Percentiles rank a stretch among this genome's conserved stretches.
Evolutionary conservation across 2,797 vertebrate species (phyloP).

Genomic region (Sebastolobus altivelis): DNA sequence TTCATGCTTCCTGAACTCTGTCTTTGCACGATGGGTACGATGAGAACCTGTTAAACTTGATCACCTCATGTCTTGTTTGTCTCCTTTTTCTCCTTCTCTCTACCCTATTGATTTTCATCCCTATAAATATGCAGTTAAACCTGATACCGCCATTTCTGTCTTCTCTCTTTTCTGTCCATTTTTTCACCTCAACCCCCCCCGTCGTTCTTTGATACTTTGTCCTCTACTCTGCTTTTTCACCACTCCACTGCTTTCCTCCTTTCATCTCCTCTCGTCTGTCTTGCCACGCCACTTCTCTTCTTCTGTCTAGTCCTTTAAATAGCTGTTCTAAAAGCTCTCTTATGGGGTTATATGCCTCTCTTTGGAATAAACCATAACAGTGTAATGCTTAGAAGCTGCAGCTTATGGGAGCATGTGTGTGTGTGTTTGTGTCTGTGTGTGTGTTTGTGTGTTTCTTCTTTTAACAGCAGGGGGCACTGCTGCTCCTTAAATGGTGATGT

Average conservation of each 20-base stretch:
- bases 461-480: conserved; percentile 65
- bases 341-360: not conserved
- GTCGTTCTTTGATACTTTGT: not conserved
- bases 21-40: not conserved
- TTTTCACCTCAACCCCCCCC: not conserved
- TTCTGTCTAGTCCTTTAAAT: conserved; percentile 3
- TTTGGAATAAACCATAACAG: conserved; percentile 19
- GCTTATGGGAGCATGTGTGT: not conserved
- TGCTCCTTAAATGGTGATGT: conserved; percentile 17
- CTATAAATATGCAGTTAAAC: conserved; percentile 24
- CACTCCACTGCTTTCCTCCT: not conserved
- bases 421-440: not conserved
- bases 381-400: not conserved
- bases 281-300: not conserved
- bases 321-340: conserved; percentile 13
- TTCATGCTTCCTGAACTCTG: not conserved
- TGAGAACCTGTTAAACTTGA: conserved; percentile 13
- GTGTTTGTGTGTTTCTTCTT: conserved; percentile 12
- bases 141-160: conserved; percentile 6
- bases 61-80: conserved; percentile 4
- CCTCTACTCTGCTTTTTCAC: not conserved
- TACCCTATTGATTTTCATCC: conserved; percentile 19
- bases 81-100: not conserved
- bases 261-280: not conserved
- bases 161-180: conserved; percentile 1